Base-by-base conservation (phyloP, 2,113 vertebrate species). In the Tetrao urogallus region DNA sequence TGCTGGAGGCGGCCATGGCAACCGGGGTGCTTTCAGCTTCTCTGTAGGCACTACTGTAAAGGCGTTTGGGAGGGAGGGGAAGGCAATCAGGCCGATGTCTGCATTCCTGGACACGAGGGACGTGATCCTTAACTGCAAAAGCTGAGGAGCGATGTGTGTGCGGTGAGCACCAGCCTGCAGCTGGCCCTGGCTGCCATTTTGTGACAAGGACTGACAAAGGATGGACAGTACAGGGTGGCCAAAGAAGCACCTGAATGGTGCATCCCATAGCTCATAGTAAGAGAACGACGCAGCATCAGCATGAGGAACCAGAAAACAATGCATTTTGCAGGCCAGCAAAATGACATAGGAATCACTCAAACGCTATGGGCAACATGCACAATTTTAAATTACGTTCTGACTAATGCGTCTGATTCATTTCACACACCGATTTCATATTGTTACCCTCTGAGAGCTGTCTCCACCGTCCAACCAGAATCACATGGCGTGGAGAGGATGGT, bases 351-450 rank as follows among this genome's bases (percentile, higher is more conserved):
- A 76, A 52, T 76, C 36, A 50, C 75, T 42, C 78, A 63, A 30
- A n/a, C 38, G n/a, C 22, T 77, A 32, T 18, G 30, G 21, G 8
- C n/a, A 82, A 70, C 13, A 56, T 36, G 15, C 3, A 42, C 38
- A 91, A 81, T 40, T 20, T 28, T 32, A 18, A 50, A 82, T 60
- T 65, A 3, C 65, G 69, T 88, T 86, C 50, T 90, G 75, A 86
- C 38, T 88, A 88, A 88, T 0, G 0, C 34, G 20, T 32, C 45
- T 93, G 88, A 90, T 60, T 90, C 30, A 75, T 82, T 87, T 87
- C 45, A 60, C 52, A 56, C 63, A 54, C 42, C 43, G 38, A 61
- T 78, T 78, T 94, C 74, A 8, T 78, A 47, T 52, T 78, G 47
- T 78, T 74, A 48, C 43, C 30, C 81, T 22, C 52, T 84, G 47